phyloP scores from a whole-genome alignment of 1,140 invertebrate species.

The Geopemphigus sp. region DNA sequence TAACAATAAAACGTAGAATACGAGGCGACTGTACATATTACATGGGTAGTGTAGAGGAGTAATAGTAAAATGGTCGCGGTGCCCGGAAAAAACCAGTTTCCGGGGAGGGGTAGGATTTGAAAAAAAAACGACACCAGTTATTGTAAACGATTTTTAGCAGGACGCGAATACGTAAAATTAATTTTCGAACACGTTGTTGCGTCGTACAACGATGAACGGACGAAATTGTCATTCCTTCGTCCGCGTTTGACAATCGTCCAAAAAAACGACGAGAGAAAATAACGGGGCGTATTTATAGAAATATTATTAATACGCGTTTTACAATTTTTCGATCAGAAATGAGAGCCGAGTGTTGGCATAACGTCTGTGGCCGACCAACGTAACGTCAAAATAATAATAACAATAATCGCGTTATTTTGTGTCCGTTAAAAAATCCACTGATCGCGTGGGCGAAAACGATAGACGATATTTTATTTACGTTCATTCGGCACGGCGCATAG shows the following conservation, averaged over 20 bases:
- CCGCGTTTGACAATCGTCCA: slow-evolving; percentile 26
- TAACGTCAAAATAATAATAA: too few relatives aligned
- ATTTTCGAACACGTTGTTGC: background rate
- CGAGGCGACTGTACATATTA: too few relatives aligned
- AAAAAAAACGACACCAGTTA: slow-evolving; percentile 23
- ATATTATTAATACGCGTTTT: background rate
- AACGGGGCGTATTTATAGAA: slow-evolving; percentile 14
- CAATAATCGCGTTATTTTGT: background rate
- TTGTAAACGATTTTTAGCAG: background rate
- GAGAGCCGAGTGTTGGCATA: background rate
- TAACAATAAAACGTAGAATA: too few relatives aligned
- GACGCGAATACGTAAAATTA: slow-evolving; percentile 1
- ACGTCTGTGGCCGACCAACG: background rate
- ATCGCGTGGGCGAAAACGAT: too few relatives aligned
- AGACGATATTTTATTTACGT: too few relatives aligned
- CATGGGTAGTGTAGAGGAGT: too few relatives aligned
- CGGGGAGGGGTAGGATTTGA: too few relatives aligned
- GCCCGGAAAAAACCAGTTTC: slow-evolving; percentile 19
- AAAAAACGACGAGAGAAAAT: slow-evolving; percentile 1
- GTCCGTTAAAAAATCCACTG: background rate
- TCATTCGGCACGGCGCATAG: too few relatives aligned
- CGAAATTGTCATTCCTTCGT: background rate
- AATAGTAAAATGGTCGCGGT: too few relatives aligned
- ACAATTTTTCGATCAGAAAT: background rate
- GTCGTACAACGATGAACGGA: background rate